A percentile compares a stretch with the other conserved stretches of the same genome.
phyloP scores from a whole-genome alignment of 2,888 invertebrate species.

The Drosophila nigricruria region DNA sequence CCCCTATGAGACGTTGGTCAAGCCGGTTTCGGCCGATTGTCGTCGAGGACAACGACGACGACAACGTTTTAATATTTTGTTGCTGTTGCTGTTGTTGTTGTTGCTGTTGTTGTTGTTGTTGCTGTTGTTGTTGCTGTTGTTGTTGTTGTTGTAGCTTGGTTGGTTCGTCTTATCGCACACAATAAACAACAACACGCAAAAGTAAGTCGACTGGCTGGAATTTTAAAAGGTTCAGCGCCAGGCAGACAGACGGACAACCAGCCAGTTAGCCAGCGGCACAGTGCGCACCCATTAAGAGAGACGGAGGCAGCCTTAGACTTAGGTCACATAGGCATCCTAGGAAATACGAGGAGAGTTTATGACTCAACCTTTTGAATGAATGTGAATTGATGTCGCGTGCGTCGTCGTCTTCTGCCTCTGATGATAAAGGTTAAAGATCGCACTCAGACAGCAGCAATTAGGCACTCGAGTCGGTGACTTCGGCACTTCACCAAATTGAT shows the following conservation, averaged over 20 bases:
- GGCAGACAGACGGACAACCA: conserved; percentile 13
- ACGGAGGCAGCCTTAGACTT: conserved; percentile 46
- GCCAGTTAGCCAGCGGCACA: conserved; percentile 2
- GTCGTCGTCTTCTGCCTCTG: conserved; percentile 47
- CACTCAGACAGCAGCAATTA: conserved; percentile 66
- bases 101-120: conserved; percentile 23
- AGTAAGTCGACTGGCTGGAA: conserved; percentile 77
- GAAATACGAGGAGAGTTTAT: conserved; percentile 67
- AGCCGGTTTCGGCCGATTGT: conserved; percentile 68
- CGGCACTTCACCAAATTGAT: conserved; percentile 79
- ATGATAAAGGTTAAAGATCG: conserved; percentile 69
- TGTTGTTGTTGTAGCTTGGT: conserved; percentile 31
- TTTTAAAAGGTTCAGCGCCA: conserved; percentile 83
- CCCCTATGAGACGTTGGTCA: conserved; percentile 50
- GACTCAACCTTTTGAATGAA: conserved; percentile 71
- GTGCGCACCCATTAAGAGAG: conserved; percentile 47
- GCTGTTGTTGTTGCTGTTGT: no score
- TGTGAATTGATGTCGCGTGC: conserved; percentile 76
- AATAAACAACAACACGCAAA: conserved; percentile 79
- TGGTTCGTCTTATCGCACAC: conserved; percentile 70
- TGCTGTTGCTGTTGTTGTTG: conserved; percentile 26
- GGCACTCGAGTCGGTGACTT: conserved; percentile 69
- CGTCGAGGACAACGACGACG: conserved; percentile 24
- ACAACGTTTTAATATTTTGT: conserved; percentile 64
- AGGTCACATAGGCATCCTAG: conserved; percentile 75